Conservation (phyloP, 92 coral and sea anemone species). For the Epizoanthus rinbou region DNA sequence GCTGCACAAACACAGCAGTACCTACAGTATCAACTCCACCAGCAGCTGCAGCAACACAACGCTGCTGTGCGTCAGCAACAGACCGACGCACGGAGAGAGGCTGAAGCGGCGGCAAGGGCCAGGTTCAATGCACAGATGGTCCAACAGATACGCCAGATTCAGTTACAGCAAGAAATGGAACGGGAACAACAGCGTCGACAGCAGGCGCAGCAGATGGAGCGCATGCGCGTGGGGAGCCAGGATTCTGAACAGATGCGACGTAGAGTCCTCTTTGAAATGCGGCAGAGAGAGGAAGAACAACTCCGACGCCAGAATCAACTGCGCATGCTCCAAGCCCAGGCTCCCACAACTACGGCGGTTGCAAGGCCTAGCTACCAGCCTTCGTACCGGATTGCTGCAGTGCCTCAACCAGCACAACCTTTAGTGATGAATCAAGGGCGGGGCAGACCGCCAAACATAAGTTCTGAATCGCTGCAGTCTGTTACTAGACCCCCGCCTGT, state of each 20-base stretch:
- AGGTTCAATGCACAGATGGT: conserved; percentile 56
- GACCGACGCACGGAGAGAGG: conserved; percentile 41
- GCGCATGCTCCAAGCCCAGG: conserved; percentile 17
- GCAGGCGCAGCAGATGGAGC: conserved; percentile 30
- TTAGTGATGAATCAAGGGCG: neutral
- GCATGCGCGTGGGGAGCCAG: conserved; percentile 12
- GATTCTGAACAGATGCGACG: conserved; percentile 4
- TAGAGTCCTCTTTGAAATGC: conserved; percentile 23
- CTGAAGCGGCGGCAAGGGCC: conserved; percentile 30
- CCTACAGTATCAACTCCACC: conserved; percentile 51
- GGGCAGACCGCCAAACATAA: conserved; percentile 4
- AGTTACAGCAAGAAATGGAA: conserved; percentile 49
- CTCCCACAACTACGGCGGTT: neutral
- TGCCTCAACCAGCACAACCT: conserved; percentile 6
- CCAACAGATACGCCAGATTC: conserved; percentile 67
- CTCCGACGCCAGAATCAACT: conserved; percentile 9
- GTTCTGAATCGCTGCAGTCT: neutral
- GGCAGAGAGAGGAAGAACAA: conserved; percentile 24
- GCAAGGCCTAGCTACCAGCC: conserved; percentile 17
- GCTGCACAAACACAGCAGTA: conserved; percentile 36
- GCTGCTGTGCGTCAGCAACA: conserved; percentile 44
- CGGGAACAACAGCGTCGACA: conserved; percentile 27
- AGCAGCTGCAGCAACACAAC: conserved; percentile 59
- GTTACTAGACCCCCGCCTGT: neutral
- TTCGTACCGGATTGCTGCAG: neutral